Percentiles rank a stretch among this genome's conserved stretches.
These are phyloP conservation scores for Malurus splendens DNA, from an alignment of 2,797 vertebrate species.

Conservation along the genomic window DNA sequence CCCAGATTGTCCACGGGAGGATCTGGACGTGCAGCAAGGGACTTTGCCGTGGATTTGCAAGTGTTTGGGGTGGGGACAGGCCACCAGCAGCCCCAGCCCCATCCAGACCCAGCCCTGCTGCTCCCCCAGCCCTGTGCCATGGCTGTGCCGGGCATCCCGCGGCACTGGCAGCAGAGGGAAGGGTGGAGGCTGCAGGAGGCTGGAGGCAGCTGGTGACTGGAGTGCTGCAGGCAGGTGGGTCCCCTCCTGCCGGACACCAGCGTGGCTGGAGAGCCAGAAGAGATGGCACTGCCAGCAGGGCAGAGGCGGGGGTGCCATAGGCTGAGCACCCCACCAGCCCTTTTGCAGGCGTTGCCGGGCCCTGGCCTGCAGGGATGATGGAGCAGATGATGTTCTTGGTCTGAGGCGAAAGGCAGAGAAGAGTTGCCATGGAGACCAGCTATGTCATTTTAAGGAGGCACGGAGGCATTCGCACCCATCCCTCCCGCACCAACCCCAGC, in stretches of 20 bases:
- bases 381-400: constrained; percentile 59
- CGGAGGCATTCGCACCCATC: not conserved
- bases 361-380: constrained; percentile 46
- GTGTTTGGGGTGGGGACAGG: fast-evolving
- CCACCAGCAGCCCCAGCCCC: fast-evolving
- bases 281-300: not conserved
- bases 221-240: fast-evolving
- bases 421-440: constrained; percentile 66
- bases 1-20: not conserved
- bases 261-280: fast-evolving
- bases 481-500: not conserved
- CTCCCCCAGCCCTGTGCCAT: fast-evolving
- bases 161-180: not conserved
- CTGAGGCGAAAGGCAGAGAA: constrained; percentile 56
- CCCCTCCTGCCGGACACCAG: not conserved
- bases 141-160: fast-evolving
- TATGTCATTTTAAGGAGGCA: constrained; percentile 54
- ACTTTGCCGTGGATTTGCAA: not conserved
- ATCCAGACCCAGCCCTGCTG: not conserved
- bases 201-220: not conserved
- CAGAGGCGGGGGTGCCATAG: fast-evolving
- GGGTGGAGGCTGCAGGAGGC: not conserved
- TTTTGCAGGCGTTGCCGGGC: fast-evolving
- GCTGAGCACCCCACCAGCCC: not conserved
- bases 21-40: not conserved